These are phyloP conservation scores for Penaeus japonicus DNA, from an alignment of 1,140 invertebrate genomes.

Conservation along the genomic window DNA sequence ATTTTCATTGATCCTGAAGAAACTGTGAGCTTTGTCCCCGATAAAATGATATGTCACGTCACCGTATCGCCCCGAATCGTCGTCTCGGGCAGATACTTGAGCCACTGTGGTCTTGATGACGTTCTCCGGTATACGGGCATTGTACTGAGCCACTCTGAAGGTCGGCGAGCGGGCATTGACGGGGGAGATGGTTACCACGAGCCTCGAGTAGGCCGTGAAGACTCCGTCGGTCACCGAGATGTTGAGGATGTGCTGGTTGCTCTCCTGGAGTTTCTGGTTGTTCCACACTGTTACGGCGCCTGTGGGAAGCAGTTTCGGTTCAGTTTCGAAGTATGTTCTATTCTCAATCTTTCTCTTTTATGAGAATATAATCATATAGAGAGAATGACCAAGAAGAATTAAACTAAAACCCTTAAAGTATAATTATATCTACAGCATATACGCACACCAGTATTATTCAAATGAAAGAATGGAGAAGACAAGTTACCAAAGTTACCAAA, in stretches of 20 bases:
- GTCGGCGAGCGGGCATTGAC: conserved; percentile 83
- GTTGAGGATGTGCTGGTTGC: conserved; percentile 69
- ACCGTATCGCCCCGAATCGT: conserved; percentile 86
- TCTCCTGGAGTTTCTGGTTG: conserved; percentile 45
- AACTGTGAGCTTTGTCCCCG: conserved; percentile 76
- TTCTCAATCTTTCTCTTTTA: no score
- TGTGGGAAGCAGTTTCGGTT: conserved; percentile 59
- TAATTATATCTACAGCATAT: no score
- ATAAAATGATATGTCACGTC: conserved; percentile 83
- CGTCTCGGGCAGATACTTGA: conserved; percentile 78
- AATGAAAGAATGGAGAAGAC: no score
- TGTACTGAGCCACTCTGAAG: conserved; percentile 72
- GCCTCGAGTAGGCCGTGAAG: conserved; percentile 74
- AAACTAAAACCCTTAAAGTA: no score
- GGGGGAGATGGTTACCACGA: conserved; percentile 83
- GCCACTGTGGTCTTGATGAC: conserved; percentile 80
- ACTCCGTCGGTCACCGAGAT: conserved; percentile 71
- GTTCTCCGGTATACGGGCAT: conserved; percentile 88
- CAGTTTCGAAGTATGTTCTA: background rate
- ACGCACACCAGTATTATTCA: no score
- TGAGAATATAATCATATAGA: no score
- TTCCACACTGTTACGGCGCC: conserved; percentile 57
- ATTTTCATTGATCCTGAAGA: conserved; percentile 81
- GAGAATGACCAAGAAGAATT: no score
- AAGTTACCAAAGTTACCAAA: no score